Evolutionary conservation across 2,113 vertebrate genomes (phyloP), one percentile per base, ranked within the genome.

Genomic region (Phaetusa simplex): DNA sequence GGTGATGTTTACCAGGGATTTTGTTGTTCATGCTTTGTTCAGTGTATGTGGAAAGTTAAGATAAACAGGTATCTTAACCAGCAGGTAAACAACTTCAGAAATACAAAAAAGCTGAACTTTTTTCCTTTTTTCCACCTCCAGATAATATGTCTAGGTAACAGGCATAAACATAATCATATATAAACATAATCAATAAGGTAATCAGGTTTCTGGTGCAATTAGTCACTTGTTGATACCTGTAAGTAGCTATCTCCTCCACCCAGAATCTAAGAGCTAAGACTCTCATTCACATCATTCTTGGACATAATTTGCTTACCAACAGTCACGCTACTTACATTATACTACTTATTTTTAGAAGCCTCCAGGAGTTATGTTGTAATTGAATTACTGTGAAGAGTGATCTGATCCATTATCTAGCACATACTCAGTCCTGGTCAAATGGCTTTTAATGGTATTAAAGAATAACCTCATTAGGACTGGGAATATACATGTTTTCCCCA

Each of bases 301-400:
- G 64, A 40, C 0, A 1, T 78, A 71, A 87, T 71, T 93, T 86
- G 20, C 76, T 86, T 89, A 50, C 47, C 30, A 66, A 4, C 6
- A 42, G 82, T 71, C 34, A 9, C 19, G 7, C 69, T 80, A 16
- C 38, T 92, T 86, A 8, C n/a, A 38, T 66, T 92, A 42, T 55
- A 10, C 45, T 71, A 14, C 50, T 88, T 93, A 86, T 93, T 97
- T 95, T 95, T 90, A 95, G 92, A 67, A 89, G 56, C 42, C 80
- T 96, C 21, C 88, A 59, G 86, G 36, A 92, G 72, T 87, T 86
- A 7, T 32, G 32, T 55, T 93, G 73, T 91, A 88, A 86, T 69
- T 93, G 21, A 94, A 87, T 95, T 94, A 87, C 69, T 65, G 23
- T 58, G 24, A 49, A 81, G 69, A 92, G 69, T 78, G 43, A 32